Conservation (phyloP, 2,888 invertebrate genomes). For the Peribatodes rhomboidaria region DNA sequence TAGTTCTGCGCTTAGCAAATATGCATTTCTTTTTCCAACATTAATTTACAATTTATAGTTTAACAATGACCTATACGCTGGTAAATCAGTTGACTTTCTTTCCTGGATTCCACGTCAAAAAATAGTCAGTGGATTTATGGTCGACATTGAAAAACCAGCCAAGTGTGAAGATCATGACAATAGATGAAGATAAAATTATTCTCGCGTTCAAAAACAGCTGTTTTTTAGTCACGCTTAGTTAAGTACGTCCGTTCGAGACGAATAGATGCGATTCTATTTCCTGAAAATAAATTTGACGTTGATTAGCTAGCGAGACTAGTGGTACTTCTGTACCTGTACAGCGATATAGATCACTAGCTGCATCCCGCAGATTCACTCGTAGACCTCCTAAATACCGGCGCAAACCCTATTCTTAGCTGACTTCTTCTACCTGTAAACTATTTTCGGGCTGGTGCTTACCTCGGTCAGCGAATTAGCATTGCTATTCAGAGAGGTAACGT, state of each 20-base stretch:
- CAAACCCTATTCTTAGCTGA: too few relatives aligned
- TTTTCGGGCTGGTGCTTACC: too few relatives aligned
- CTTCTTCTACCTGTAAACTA: too few relatives aligned
- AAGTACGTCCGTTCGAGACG: slow-evolving; percentile 27
- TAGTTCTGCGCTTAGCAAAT: neutral
- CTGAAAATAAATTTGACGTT: slow-evolving; percentile 15
- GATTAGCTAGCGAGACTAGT: neutral
- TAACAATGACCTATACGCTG: neutral
- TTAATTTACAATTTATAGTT: slow-evolving; percentile 2
- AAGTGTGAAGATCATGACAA: slow-evolving; percentile 71
- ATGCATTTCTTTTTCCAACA: neutral
- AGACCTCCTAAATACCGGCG: too few relatives aligned
- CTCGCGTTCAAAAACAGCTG: slow-evolving; percentile 38
- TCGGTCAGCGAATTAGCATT: too few relatives aligned
- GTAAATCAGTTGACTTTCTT: slow-evolving; percentile 8
- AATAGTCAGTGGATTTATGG: slow-evolving; percentile 33
- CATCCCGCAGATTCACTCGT: too few relatives aligned
- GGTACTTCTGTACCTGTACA: too few relatives aligned
- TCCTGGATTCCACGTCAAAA: slow-evolving; percentile 11
- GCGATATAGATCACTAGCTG: too few relatives aligned
- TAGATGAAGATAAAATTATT: slow-evolving; percentile 44
- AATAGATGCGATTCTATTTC: slow-evolving; percentile 27
- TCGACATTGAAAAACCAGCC: slow-evolving; percentile 67
- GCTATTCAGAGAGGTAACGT: too few relatives aligned
- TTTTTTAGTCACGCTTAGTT: slow-evolving; percentile 34